Evolutionary conservation across 1,140 invertebrate species (phyloP).

Genomic region (Trinorchestia longiramus): DNA sequence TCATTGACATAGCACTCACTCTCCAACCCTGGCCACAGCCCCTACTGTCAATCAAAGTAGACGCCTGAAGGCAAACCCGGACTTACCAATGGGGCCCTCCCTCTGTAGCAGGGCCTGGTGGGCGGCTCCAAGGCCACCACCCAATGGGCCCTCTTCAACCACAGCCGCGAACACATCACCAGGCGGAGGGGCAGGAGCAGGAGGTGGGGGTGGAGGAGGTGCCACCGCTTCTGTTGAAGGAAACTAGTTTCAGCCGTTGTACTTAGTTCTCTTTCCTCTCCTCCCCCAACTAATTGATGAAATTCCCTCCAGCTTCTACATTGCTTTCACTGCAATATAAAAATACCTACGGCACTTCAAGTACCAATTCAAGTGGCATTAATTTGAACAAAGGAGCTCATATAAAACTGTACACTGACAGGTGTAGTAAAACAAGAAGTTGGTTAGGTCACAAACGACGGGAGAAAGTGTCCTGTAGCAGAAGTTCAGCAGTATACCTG

Average conservation of each 20-base stretch:
- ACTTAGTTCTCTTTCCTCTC: not conserved
- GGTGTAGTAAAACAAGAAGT: too few species aligned
- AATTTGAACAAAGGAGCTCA: too few species aligned
- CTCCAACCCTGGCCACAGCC: not conserved
- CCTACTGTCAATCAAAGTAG: not conserved
- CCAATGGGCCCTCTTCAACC: constrained; percentile 62
- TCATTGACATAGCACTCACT: not conserved
- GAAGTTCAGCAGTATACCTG: too few species aligned
- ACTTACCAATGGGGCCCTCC: constrained; percentile 76
- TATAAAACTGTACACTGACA: too few species aligned
- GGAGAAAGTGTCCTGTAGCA: too few species aligned
- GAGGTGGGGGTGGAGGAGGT: not conserved
- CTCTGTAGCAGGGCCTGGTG: constrained; percentile 85
- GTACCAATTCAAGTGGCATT: not conserved
- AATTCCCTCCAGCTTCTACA: not conserved
- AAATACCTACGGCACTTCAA: not conserved
- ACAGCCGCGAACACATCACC: constrained; percentile 41
- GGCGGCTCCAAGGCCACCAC: constrained; percentile 80
- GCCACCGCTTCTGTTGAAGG: not conserved
- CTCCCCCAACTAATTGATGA: not conserved
- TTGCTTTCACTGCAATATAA: not conserved
- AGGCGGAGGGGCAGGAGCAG: constrained; percentile 24
- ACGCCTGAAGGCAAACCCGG: not conserved
- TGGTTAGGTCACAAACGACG: too few species aligned
- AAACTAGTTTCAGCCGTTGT: not conserved